Conservation (phyloP, 2,113 vertebrate genomes). For the Tragelaphus strepsiceros region DNA sequence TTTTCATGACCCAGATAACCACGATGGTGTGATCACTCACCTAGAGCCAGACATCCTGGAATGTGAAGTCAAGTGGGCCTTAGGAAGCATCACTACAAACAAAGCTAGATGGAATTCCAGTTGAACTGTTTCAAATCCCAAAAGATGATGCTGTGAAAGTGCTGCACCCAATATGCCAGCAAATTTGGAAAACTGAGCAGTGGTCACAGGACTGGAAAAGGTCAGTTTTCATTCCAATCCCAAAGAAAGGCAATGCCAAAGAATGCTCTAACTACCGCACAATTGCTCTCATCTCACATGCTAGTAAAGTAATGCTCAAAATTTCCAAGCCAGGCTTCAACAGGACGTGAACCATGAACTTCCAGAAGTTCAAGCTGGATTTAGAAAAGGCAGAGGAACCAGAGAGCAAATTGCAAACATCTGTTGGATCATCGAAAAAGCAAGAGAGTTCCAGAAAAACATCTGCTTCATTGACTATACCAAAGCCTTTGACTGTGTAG, state of each 20-base stretch:
- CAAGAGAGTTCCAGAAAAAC: not conserved
- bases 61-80: accelerated
- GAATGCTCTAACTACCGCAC: accelerated
- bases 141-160: not conserved
- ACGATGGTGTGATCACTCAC: not conserved
- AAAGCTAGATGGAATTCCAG: not conserved
- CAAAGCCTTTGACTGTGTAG: not conserved
- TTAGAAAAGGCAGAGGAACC: not conserved
- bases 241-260: not conserved
- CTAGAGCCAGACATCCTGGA: not conserved
- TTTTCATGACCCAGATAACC: not conserved
- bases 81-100: accelerated
- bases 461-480: not conserved
- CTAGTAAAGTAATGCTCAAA: not conserved
- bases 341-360: accelerated
- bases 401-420: not conserved
- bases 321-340: not conserved
- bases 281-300: not conserved
- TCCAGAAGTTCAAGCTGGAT: not conserved
- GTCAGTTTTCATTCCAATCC: not conserved
- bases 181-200: not conserved
- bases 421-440: accelerated
- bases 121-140: not conserved
- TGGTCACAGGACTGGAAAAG: not conserved
- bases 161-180: not conserved